Conservation (phyloP, 2,113 vertebrate species). For the Prinia subflava region DNA sequence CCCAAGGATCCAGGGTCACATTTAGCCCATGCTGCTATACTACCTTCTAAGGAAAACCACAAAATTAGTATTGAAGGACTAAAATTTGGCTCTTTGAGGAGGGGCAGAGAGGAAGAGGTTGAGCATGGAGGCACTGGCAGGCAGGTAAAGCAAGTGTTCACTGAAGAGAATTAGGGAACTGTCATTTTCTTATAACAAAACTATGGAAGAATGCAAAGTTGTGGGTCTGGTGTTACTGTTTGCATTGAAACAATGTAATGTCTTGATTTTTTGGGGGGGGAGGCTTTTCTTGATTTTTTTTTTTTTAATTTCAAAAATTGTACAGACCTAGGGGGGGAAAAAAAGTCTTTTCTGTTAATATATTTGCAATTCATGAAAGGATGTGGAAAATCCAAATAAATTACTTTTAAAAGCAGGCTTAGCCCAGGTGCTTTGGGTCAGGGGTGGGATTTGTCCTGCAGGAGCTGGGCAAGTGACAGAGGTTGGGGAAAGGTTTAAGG, state of each 20-base stretch:
- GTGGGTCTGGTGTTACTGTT: constrained; percentile 68
- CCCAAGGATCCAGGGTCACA: constrained; percentile 3
- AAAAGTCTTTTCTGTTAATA: constrained; percentile 75
- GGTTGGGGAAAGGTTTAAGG: background rate
- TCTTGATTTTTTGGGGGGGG: background rate
- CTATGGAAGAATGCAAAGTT: constrained; percentile 28
- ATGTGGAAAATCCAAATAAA: constrained; percentile 79
- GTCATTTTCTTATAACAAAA: constrained; percentile 46
- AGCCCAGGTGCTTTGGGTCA: constrained; percentile 27
- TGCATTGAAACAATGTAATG: constrained; percentile 73
- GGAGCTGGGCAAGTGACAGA: background rate
- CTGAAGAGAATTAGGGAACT: background rate
- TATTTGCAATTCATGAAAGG: constrained; percentile 78
- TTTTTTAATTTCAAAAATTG: constrained; percentile 72
- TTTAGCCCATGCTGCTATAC: constrained; percentile 57
- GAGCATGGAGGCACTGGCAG: constrained; percentile 39
- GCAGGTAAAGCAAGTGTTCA: constrained; percentile 19
- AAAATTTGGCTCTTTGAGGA: constrained; percentile 24
- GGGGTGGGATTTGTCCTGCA: background rate
- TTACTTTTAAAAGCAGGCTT: constrained; percentile 74
- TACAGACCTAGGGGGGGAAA: constrained; percentile 60
- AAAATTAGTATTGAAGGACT: constrained; percentile 22
- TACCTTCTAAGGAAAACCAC: background rate
- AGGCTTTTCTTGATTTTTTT: constrained; percentile 58
- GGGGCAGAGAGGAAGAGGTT: background rate